Conservation (phyloP, 2,113 vertebrate genomes). For the Eurystomus gularis region DNA sequence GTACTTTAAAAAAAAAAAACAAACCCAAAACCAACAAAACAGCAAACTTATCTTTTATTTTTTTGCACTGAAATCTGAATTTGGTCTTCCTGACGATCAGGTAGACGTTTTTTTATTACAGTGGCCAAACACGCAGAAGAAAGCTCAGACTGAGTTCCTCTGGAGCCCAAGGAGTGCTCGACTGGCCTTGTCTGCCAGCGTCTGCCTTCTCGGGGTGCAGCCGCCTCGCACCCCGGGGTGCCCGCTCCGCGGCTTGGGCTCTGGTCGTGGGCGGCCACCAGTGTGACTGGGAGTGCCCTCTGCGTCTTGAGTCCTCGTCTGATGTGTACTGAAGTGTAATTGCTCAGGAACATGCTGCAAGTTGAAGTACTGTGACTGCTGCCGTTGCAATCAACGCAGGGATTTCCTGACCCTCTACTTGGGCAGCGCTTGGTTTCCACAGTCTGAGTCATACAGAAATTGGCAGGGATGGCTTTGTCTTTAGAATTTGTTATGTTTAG, state of each 20-base stretch:
- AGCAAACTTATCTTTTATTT: too few relatives aligned
- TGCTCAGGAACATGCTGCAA: not conserved
- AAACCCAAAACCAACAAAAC: too few relatives aligned
- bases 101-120: too few relatives aligned
- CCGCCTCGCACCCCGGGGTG: accelerated
- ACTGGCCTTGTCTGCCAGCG: too few relatives aligned
- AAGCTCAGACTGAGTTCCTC: not conserved
- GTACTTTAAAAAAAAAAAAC: too few relatives aligned
- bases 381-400: not conserved
- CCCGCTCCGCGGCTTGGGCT: too few relatives aligned
- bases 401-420: not conserved
- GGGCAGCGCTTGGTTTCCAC: not conserved
- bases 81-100: too few relatives aligned
- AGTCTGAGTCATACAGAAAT: not conserved
- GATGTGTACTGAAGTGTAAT: too few relatives aligned
- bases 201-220: too few relatives aligned
- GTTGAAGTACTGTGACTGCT: not conserved
- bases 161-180: too few relatives aligned
- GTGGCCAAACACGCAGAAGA: not conserved
- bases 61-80: too few relatives aligned
- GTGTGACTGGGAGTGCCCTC: accelerated
- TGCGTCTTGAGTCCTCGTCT: accelerated
- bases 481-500: not conserved
- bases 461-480: not conserved
- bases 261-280: too few relatives aligned